Evolutionary conservation across 2,888 invertebrate genomes (phyloP), one percentile per base, ranked within the genome.

Genomic region (Malacosoma neustria): DNA sequence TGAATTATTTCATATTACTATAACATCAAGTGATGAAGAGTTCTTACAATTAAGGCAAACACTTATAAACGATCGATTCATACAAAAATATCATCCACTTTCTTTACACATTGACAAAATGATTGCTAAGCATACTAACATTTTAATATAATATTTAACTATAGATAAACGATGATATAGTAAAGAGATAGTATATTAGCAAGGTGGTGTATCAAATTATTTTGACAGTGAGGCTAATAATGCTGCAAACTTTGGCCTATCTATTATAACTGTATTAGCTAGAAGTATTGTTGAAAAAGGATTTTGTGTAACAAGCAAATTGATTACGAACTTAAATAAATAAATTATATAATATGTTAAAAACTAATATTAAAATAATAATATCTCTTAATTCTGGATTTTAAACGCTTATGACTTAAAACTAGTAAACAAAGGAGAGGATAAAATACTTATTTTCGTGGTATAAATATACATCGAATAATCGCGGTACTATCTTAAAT

Each of bases 21-120:
- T 36, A 45, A 37, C 39, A 39, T 38, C 42, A 40, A 42, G 35
- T 46, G 40, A 46, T 51, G 49, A 53, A 50, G 41, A 49, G 45
- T 42, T 49, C 61, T 64, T 69, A 69, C 54, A 53, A 50, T 60
- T 69, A 74, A 69, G 61, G 68, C 72, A 57, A 70, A 71, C 66
- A 68, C 72, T 74, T 75, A 75, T 57, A 54, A 61, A 65, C 63
- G 59, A 58, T 66, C 63, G 67, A 72, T 72, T 66, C 79, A 81
- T 84, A 85, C 79, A 85, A 85, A 85, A 85, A 84, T 85, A 85
- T 82, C 70, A 64, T 76, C 52, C 67, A 69, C 57, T 80, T 79
- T 74, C 70, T 79, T 75, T 75, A 77, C 69, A 72, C 70, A 67
- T 67, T 57, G 66, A 70, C 68, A 64, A 68, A 70, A 22, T 68